Percentiles rank a stretch among this genome's conserved stretches.
These are phyloP conservation scores for Malacosoma neustria DNA, from an alignment of 2,888 invertebrate species.

Conservation along the genomic window DNA sequence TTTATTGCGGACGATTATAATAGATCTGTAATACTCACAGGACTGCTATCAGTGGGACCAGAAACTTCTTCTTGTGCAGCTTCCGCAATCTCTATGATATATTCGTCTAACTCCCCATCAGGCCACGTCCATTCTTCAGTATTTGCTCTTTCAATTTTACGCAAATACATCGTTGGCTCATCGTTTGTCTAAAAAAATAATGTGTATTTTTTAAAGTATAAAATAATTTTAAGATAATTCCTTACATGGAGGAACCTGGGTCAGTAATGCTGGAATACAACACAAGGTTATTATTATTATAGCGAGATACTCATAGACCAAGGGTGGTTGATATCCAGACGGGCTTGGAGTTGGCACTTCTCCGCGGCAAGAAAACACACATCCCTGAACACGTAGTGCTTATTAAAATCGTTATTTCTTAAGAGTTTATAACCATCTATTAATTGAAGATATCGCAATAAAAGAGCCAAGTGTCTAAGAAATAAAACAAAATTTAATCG, in stretches of 20 bases:
- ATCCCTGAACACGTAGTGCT: too few relatives aligned
- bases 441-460: too few relatives aligned
- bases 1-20: too few relatives aligned
- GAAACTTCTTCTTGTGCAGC: slow-evolving; percentile 11
- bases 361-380: too few relatives aligned
- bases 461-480: too few relatives aligned
- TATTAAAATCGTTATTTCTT: too few relatives aligned
- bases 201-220: too few relatives aligned
- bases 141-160: slow-evolving; percentile 12
- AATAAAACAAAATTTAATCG: too few relatives aligned
- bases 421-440: too few relatives aligned
- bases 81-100: slow-evolving; percentile 22
- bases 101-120: slow-evolving; percentile 25
- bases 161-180: slow-evolving; percentile 31
- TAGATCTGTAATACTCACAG: too few relatives aligned
- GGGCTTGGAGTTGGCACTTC: neutral
- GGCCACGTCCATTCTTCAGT: slow-evolving; percentile 40
- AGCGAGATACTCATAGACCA: neutral
- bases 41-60: neutral
- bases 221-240: neutral
- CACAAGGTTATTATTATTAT: neutral
- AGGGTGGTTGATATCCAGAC: too few relatives aligned
- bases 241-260: neutral
- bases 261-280: neutral
- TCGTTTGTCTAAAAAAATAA: slow-evolving; percentile 24